These are phyloP conservation scores for Capromys pilorides DNA, from an alignment of 2,797 vertebrate genomes.

Conservation along the genomic window DNA sequence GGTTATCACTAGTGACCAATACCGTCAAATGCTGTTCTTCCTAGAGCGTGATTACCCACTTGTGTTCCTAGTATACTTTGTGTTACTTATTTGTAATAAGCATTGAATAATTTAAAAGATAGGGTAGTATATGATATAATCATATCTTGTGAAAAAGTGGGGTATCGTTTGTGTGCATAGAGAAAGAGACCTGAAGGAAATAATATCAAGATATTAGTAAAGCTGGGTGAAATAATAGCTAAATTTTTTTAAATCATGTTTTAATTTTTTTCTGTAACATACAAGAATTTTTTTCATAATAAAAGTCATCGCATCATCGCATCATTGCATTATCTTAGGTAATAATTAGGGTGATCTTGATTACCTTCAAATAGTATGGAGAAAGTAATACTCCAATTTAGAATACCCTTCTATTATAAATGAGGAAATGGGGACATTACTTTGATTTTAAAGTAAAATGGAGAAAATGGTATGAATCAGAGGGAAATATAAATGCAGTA, in stretches of 20 bases:
- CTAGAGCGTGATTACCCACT: not conserved
- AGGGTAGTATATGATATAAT: not conserved
- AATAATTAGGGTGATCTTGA: not conserved
- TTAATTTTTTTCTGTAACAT: not conserved
- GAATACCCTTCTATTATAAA: not conserved
- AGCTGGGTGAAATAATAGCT: not conserved
- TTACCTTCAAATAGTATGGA: not conserved
- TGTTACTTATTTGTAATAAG: not conserved
- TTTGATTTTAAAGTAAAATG: constrained; percentile 11
- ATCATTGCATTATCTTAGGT: constrained; percentile 43
- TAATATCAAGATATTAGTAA: constrained; percentile 27
- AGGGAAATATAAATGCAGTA: not conserved
- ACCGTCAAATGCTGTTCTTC: not conserved
- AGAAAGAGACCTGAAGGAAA: not conserved
- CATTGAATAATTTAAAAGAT: constrained; percentile 37
- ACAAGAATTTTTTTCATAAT: not conserved
- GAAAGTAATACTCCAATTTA: not conserved
- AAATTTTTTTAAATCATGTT: not conserved
- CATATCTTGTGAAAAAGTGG: constrained; percentile 17
- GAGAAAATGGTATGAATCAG: constrained; percentile 4
- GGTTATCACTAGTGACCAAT: not conserved
- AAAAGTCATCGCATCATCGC: not conserved
- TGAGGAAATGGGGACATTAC: not conserved
- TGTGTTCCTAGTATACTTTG: constrained; percentile 21
- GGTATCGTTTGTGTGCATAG: not conserved